Conservation (phyloP, 2,797 vertebrate species). For the Dipus sagitta region DNA sequence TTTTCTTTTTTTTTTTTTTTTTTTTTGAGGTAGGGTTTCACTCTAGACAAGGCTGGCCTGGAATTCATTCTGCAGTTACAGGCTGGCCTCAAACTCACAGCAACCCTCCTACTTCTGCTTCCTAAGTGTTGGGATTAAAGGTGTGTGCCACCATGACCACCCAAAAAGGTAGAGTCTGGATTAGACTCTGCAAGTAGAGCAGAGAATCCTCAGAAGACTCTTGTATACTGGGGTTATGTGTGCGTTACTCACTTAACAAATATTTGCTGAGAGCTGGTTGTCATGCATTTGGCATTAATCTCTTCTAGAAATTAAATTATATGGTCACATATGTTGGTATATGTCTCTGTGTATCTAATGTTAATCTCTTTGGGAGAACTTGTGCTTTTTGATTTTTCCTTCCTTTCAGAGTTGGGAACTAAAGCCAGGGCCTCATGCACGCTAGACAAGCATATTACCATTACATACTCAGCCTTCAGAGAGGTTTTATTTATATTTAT, state of each 20-base stretch:
- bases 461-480: neutral
- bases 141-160: too few relatives aligned
- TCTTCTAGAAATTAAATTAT: constrained; percentile 13
- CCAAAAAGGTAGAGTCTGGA: too few relatives aligned
- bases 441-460: neutral
- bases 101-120: too few relatives aligned
- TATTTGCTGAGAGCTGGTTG: constrained; percentile 16
- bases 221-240: neutral
- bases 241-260: neutral
- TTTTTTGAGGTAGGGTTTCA: too few relatives aligned
- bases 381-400: neutral
- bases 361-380: constrained; percentile 13
- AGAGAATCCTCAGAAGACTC: neutral
- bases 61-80: too few relatives aligned
- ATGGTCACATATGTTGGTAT: too few relatives aligned
- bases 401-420: neutral
- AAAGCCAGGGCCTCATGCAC: neutral
- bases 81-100: too few relatives aligned
- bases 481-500: too few relatives aligned
- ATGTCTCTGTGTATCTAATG: neutral
- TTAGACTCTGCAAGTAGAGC: neutral
- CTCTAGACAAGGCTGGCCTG: too few relatives aligned
- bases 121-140: too few relatives aligned
- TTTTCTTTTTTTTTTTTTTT: too few relatives aligned
- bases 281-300: constrained; percentile 3